Conservation (phyloP, 1,140 invertebrate species). For the Drosophila jambulina region DNA sequence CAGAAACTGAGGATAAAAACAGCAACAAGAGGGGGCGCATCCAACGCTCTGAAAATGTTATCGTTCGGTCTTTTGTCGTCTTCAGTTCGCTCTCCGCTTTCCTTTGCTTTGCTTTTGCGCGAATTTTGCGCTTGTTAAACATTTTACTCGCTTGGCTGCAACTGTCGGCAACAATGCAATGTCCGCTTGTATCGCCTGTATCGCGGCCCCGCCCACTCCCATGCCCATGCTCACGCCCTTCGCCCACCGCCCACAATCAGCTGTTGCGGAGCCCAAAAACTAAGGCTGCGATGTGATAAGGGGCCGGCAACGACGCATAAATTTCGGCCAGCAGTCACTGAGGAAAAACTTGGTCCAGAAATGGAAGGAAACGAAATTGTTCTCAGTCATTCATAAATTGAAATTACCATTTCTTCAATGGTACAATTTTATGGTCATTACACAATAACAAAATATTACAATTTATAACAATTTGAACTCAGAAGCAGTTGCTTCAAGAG, state of each 20-base stretch:
- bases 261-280: conserved; percentile 1
- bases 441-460: no score
- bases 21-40: conserved; percentile 1
- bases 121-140: conserved; percentile 77
- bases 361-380: not conserved
- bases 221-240: not conserved
- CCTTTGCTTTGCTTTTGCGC: conserved; percentile 38
- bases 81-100: conserved; percentile 19
- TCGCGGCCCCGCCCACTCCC: not conserved
- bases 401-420: not conserved
- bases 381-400: conserved; percentile 3
- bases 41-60: conserved; percentile 38
- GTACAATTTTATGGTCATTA: not conserved
- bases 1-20: not conserved
- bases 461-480: no score
- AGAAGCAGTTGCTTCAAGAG: no score
- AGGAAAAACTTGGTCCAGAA: not conserved
- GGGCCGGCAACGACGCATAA: conserved; percentile 29
- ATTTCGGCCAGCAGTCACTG: conserved; percentile 33
- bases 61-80: conserved; percentile 44
- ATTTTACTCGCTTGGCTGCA: conserved; percentile 72
- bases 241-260: not conserved
- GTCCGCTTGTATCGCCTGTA: conserved; percentile 44
- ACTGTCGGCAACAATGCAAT: conserved; percentile 69
- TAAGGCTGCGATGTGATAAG: conserved; percentile 35